phyloP scores from a whole-genome alignment of 2,113 vertebrate genomes.

The Telmatochromis brachygnathus region DNA sequence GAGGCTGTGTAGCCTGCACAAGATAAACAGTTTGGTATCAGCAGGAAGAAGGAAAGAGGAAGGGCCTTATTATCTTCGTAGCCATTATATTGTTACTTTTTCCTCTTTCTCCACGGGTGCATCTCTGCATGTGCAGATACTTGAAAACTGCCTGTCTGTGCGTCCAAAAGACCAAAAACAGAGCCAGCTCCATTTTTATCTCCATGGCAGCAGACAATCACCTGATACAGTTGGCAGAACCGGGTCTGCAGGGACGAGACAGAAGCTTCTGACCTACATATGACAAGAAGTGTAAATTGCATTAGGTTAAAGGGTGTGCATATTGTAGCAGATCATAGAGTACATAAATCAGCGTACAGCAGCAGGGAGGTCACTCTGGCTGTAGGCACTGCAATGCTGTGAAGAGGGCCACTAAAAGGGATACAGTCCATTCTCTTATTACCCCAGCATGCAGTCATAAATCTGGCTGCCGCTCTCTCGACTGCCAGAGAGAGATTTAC shows the following conservation, averaged over 20 bases:
- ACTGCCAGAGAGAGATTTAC: slow-evolving; percentile 24
- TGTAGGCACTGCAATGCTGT: background rate
- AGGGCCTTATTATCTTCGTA: slow-evolving; percentile 20
- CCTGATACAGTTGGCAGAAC: slow-evolving; percentile 24
- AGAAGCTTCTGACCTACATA: slow-evolving; percentile 40
- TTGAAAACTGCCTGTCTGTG: background rate
- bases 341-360: background rate
- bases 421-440: slow-evolving; percentile 38
- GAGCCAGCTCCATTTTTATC: slow-evolving; percentile 6
- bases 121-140: slow-evolving; percentile 24
- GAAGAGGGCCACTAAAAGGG: background rate
- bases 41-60: slow-evolving; percentile 44
- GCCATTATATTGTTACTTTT: slow-evolving; percentile 22
- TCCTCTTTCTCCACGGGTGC: background rate
- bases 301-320: background rate
- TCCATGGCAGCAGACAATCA: slow-evolving; percentile 42
- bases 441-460: slow-evolving; percentile 14
- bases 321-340: background rate
- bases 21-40: slow-evolving; percentile 10
- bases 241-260: background rate
- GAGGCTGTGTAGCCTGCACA: background rate
- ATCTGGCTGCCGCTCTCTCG: slow-evolving; percentile 2
- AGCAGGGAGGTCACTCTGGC: background rate
- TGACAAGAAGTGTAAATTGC: background rate
- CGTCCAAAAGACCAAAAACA: background rate